A percentile compares a stretch with the other conserved stretches of the same genome.
Conservation (phyloP, 2,888 invertebrate genomes). For the Conops quadrifasciatus region DNA sequence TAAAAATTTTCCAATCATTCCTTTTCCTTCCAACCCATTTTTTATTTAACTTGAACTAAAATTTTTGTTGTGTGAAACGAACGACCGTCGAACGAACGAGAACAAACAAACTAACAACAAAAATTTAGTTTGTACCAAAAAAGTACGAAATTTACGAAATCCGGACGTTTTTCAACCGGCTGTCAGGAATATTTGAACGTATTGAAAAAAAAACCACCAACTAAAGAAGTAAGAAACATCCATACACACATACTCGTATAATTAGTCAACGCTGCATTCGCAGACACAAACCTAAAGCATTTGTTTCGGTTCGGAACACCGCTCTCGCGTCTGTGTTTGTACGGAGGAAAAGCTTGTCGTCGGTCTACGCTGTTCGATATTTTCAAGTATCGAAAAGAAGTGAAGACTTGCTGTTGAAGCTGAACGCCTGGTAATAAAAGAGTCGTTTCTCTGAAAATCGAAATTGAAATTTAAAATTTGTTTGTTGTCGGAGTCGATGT, state of each 20-base stretch:
- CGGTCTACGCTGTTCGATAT: not conserved
- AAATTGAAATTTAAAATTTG: not conserved
- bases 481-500: too few relatives aligned
- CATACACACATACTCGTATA: not conserved
- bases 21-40: too few relatives aligned
- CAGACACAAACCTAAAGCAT: not conserved
- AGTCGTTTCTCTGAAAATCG: not conserved
- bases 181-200: not conserved
- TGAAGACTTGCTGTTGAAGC: not conserved
- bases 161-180: not conserved
- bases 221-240: not conserved
- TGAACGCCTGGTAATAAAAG: not conserved
- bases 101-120: not conserved
- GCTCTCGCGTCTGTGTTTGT: not conserved
- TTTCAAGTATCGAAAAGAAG: slow-evolving; percentile 1
- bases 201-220: not conserved
- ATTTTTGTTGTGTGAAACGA: not conserved
- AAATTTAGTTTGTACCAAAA: not conserved
- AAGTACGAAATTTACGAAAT: slow-evolving; percentile 10
- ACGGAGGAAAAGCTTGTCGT: not conserved
- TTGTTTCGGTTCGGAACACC: not conserved
- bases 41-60: too few relatives aligned
- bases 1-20: too few relatives aligned
- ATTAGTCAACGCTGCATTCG: not conserved
- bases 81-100: not conserved